Conservation (phyloP, 2,113 vertebrate genomes). For the Paramisgurnus dabryanus region DNA sequence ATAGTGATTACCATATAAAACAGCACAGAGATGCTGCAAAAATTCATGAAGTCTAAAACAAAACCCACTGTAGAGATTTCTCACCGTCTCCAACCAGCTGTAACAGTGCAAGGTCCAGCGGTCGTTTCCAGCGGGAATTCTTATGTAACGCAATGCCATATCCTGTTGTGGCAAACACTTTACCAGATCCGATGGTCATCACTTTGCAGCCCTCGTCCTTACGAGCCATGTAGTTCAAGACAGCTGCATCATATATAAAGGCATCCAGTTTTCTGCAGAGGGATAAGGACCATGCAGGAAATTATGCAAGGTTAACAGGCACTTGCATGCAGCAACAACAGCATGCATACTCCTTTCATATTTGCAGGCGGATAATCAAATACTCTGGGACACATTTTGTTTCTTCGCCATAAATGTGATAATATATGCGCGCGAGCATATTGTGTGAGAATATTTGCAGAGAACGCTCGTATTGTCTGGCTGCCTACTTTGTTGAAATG, state of each 20-base stretch:
- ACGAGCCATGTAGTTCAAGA: conserved; percentile 92
- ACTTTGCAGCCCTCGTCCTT: conserved; percentile 94
- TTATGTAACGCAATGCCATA: conserved; percentile 89
- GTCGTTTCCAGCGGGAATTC: conserved; percentile 88
- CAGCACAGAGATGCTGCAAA: too few species aligned
- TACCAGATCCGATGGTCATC: conserved; percentile 89
- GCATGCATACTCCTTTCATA: not conserved
- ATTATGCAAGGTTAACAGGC: not conserved
- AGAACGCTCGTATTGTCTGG: conserved; percentile 11
- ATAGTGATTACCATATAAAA: too few species aligned
- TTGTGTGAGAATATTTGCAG: not conserved
- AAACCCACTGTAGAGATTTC: not conserved
- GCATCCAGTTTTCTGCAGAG: conserved; percentile 85
- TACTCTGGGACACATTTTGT: conserved; percentile 24
- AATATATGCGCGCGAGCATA: conserved; percentile 22
- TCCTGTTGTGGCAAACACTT: conserved; percentile 90
- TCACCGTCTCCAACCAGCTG: conserved; percentile 90
- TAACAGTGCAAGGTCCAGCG: conserved; percentile 86
- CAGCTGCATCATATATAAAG: conserved; percentile 91
- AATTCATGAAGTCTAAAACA: too few species aligned
- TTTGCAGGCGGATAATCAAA: conserved; percentile 13
- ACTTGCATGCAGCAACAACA: not conserved
- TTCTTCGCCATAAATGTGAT: conserved; percentile 22
- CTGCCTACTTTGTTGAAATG: not conserved
- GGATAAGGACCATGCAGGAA: not conserved